Evolutionary conservation across 2,113 vertebrate species (phyloP), one percentile per base, ranked within the genome.

Genomic region (Lagopus muta): DNA sequence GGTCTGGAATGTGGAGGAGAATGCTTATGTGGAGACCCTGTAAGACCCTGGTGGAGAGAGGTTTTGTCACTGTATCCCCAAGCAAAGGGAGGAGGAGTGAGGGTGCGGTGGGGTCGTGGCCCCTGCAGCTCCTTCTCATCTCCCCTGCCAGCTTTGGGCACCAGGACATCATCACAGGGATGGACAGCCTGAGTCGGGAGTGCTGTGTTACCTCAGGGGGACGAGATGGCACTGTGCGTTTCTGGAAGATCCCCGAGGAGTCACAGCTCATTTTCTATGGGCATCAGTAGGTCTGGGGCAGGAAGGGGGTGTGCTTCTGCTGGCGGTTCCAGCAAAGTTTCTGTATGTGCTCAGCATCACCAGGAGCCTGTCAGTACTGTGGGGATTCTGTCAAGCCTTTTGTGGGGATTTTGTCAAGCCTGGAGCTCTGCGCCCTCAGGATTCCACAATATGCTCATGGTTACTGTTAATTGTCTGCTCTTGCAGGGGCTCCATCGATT

Each of bases 201-300:
- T 95, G 99, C 87, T 99, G 99, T 13, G 99, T 99, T 97, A 99
- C 99, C 0, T 97, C 99, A 0, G 99, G 99, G 4, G 99, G 99
- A 22, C 97, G 99, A 8, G 99, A 99, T 0, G 96, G 99, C 45
- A 98, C 99, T 0, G 98, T 99, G 80, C 96, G 99, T 4, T 98
- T 99, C 89, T 99, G 99, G 99, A 99, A 99, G 97, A 99, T 99
- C 40, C 97, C 98, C 0, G 99, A 99, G 94, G 99, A 99, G 89
- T 98, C 99, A 3, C 99, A 99, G 98, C 98, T 99, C 0, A 98
- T 99, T 52, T 99, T 99, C 90, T 98, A 98, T 0, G 99, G 99
- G 36, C 99, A 99, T 61, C 98, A 99, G 99, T 99, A 97, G 98
- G 99, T 96, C 24, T 69, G 65, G 45, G 13, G 7, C 6, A 8